Evolutionary conservation across 1,140 invertebrate genomes (phyloP), one percentile per base, ranked within the genome.

Genomic region (Drosophila nigromelanica): DNA sequence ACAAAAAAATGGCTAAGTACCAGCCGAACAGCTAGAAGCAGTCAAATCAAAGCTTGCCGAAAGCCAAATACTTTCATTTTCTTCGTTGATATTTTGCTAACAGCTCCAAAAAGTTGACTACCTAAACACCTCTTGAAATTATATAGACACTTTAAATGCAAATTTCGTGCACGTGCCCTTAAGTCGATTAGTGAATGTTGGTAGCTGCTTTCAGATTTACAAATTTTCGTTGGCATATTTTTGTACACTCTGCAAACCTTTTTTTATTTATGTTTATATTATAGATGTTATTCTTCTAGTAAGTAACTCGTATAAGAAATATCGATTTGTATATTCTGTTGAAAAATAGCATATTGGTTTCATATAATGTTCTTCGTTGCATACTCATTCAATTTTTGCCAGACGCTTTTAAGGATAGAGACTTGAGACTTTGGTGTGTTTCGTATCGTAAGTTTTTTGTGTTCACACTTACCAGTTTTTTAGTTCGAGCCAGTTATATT

Each of bases 161-260:
- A 35, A 68, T 55, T 54, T 67, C 70, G 63, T 73, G 70, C 55
- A 54, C 24, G 40, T 68, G 48, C 48, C 35, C 58, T 27, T n/a
- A 39, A 67, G 40, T 54, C 18, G 6, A 47, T 42, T 40, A 63
- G 43, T 54, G 43, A 68, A 60, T 48, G 43, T 64, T 64, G 15
- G n/a, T 61, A 68, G 55, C 55, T 43, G 39, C 39, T 61, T 45
- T 60, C 27, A 51, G 42, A 51, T 18, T 58, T 40, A 21, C 40
- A 21, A 30, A 10, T 10, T 54, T 40, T 30, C 14, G 4, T 10
- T 37, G 12, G 30, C n/a, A 18, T 0, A 6, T 42, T 30, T 35
- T n/a, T 21, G 14, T 35, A 35, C 24, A 30, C 14, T 39, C 30
- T 15, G n/a, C 14, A 33, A 43, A 30, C 40, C 5, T 21, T 6